Percentiles rank a stretch among this genome's conserved stretches.
Conservation (phyloP, 2,797 vertebrate species). For the Sardinella longiceps region DNA sequence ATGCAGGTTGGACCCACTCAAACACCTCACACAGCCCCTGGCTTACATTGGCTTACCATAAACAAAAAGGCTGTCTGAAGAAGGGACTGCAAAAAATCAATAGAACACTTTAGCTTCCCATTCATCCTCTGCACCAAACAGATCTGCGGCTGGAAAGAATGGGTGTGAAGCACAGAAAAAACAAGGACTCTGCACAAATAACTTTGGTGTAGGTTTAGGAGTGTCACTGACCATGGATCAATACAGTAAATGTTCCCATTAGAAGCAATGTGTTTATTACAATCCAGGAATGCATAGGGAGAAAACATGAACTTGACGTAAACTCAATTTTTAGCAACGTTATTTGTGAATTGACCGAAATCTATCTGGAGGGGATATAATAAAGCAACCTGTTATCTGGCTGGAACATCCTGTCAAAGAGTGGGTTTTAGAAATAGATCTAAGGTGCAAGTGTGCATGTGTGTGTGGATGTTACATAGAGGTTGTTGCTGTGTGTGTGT, state of each 20-base stretch:
- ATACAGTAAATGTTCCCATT: background rate
- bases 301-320: no score
- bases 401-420: no score
- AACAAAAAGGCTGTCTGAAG: background rate
- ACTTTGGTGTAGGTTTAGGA: background rate
- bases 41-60: background rate
- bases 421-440: no score
- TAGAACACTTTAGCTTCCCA: slow-evolving; percentile 3
- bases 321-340: no score
- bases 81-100: background rate
- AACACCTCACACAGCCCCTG: background rate
- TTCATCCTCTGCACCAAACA: background rate
- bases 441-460: no score
- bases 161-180: background rate
- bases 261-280: background rate
- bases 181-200: background rate
- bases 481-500: no score
- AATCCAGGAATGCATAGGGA: no score
- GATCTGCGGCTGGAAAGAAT: background rate
- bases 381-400: no score
- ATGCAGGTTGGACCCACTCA: background rate
- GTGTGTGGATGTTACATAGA: no score
- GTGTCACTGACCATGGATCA: background rate
- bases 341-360: no score
- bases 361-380: no score